Conservation (phyloP, 2,797 vertebrate genomes). For the Rhynchotus rufescens region DNA sequence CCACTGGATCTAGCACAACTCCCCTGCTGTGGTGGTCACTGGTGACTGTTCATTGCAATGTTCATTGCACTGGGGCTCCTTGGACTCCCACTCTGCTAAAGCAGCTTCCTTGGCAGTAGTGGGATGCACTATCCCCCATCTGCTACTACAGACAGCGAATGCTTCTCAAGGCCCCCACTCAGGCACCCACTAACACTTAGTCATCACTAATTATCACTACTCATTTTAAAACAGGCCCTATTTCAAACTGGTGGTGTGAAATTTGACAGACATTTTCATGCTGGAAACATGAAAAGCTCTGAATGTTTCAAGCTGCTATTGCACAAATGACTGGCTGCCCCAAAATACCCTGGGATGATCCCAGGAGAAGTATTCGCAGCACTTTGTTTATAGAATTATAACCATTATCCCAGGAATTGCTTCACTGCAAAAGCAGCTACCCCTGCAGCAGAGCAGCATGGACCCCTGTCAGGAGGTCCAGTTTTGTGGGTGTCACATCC, state of each 20-base stretch:
- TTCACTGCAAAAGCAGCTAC: not conserved
- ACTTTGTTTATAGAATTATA: not conserved
- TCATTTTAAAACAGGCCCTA: conserved; percentile 8
- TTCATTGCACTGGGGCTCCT: not conserved
- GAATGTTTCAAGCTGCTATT: conserved; percentile 23
- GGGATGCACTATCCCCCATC: not conserved
- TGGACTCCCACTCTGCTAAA: not conserved
- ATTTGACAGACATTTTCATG: conserved; percentile 35
- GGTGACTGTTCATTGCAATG: not conserved
- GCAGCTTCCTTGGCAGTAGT: not conserved
- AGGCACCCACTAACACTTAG: conserved; percentile 49
- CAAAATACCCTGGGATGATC: conserved; percentile 6
- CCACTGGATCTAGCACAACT: not conserved
- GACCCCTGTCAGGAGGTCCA: not conserved
- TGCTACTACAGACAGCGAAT: not conserved
- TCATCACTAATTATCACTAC: conserved; percentile 47
- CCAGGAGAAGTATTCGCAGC: not conserved
- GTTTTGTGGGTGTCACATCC: not conserved
- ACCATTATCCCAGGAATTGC: not conserved
- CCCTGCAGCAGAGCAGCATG: not conserved
- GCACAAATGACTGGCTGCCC: conserved; percentile 27
- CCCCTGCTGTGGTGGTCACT: not conserved
- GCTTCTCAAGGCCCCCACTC: conserved; percentile 6
- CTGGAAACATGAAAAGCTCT: conserved; percentile 26
- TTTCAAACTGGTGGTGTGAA: conserved; percentile 26